These are phyloP conservation scores for Apodemus speciosus DNA, from an alignment of 2,113 vertebrate species.

Conservation along the genomic window DNA sequence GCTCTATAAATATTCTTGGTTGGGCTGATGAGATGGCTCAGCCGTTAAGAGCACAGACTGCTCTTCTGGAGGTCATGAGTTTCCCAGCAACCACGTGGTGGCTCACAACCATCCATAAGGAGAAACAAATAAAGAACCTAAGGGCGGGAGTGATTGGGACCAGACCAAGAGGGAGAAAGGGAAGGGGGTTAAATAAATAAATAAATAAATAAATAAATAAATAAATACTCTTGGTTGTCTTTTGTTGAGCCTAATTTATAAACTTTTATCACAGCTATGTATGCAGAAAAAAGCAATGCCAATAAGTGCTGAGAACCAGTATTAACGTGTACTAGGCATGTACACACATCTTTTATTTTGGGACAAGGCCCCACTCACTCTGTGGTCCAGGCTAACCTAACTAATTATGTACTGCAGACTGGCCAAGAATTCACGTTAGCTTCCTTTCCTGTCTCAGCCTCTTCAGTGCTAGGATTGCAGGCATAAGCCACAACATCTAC, in stretches of 20 bases:
- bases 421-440: neutral
- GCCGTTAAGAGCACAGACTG: too few species aligned
- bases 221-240: neutral
- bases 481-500: neutral
- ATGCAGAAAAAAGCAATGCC: neutral
- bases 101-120: too few species aligned
- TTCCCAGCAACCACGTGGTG: too few species aligned
- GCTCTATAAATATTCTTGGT: neutral
- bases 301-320: neutral
- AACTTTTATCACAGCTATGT: neutral
- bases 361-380: neutral
- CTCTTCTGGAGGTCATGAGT: too few species aligned
- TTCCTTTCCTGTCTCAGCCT: neutral
- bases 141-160: too few species aligned
- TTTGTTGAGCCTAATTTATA: neutral
- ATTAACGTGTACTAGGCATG: neutral
- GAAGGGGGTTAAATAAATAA: too few species aligned
- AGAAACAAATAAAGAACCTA: too few species aligned
- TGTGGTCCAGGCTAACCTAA: neutral
- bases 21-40: too few species aligned
- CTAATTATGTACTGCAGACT: neutral
- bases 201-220: too few species aligned
- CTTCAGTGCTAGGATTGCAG: neutral
- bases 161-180: too few species aligned
- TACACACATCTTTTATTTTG: neutral